phyloP scores from a whole-genome alignment of 2,888 invertebrate species.

The Petrolisthes cinctipes region DNA sequence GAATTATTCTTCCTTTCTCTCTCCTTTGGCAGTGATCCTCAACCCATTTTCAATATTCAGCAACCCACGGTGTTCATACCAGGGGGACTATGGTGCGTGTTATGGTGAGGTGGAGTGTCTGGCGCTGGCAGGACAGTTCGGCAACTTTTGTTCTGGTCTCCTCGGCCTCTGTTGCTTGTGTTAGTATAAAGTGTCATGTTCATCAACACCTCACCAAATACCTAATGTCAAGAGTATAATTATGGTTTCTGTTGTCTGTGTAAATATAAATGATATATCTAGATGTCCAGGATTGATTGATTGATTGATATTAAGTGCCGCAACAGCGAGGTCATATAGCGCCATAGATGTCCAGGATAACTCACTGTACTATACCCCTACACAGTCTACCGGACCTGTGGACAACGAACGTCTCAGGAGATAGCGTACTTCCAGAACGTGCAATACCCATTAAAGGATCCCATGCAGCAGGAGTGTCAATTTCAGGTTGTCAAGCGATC shows the following conservation, averaged over 20 bases:
- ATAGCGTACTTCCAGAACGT: slow-evolving; percentile 50
- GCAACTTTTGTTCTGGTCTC: slow-evolving; percentile 55
- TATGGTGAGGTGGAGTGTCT: slow-evolving; percentile 58
- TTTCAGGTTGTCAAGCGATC: slow-evolving; percentile 57
- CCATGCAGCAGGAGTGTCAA: neutral
- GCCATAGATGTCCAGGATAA: no score
- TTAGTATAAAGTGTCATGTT: slow-evolving; percentile 36
- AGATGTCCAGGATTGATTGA: no score
- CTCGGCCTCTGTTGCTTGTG: slow-evolving; percentile 62
- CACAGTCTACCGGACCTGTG: slow-evolving; percentile 57
- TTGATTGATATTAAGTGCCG: no score
- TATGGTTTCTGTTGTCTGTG: no score
- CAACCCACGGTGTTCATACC: slow-evolving; percentile 49
- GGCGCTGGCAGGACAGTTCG: slow-evolving; percentile 55
- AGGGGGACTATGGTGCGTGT: slow-evolving; percentile 48
- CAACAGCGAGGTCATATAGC: no score
- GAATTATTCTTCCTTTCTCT: neutral
- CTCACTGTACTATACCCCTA: neutral
- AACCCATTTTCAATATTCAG: slow-evolving; percentile 55
- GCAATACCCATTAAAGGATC: slow-evolving; percentile 45
- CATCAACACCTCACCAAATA: no score
- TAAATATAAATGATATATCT: no score
- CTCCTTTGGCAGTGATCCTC: slow-evolving; percentile 42
- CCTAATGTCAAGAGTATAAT: no score
- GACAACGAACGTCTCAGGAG: slow-evolving; percentile 56